A percentile compares a stretch with the other conserved stretches of the same genome.
These are phyloP conservation scores for Dendrocopos noguchii DNA, from an alignment of 2,113 vertebrate genomes.

Conservation along the genomic window DNA sequence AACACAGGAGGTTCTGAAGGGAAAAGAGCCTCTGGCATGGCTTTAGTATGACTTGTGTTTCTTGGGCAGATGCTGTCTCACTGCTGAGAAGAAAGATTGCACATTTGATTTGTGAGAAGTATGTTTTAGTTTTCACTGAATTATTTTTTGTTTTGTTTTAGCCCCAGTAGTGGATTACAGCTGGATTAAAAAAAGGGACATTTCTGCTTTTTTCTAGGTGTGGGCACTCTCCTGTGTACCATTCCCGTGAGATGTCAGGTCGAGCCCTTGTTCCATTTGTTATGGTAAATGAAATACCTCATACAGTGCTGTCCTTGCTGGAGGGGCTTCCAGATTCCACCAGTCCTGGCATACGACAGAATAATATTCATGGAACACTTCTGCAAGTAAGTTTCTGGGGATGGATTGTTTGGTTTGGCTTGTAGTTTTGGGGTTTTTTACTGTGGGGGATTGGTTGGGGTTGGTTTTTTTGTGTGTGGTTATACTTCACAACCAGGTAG, in stretches of 20 bases:
- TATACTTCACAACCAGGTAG: neutral
- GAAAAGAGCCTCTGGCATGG: neutral
- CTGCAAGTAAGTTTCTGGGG: conserved; percentile 81
- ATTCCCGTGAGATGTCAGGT: conserved; percentile 90
- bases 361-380: conserved; percentile 88
- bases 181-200: rapidly evolving
- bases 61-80: neutral
- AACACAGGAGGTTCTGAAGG: neutral
- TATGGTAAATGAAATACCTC: conserved; percentile 79
- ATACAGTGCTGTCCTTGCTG: conserved; percentile 76
- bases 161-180: neutral
- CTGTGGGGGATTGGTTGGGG: neutral
- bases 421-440: neutral
- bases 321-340: conserved; percentile 78
- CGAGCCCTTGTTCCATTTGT: conserved; percentile 92
- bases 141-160: neutral
- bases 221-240: conserved; percentile 84
- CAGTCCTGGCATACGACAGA: conserved; percentile 78
- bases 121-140: neutral
- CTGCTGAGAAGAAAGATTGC: neutral
- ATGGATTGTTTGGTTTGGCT: neutral
- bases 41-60: neutral
- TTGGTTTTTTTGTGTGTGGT: neutral
- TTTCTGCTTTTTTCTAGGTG: conserved; percentile 77
- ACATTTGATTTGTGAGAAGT: neutral